Evolutionary conservation across 2,888 invertebrate species (phyloP).

Genomic region (Chrysolina haemoptera): DNA sequence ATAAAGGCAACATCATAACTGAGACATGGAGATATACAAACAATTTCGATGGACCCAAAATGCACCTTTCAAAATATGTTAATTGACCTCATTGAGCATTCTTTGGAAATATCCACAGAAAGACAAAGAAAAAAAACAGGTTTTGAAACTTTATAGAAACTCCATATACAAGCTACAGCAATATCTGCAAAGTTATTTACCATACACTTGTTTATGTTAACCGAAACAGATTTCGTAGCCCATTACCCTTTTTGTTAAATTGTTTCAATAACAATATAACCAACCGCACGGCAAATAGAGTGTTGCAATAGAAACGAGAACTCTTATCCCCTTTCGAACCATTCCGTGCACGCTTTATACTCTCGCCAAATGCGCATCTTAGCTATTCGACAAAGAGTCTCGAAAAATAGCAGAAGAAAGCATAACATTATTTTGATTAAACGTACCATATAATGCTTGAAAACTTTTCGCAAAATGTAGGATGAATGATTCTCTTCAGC

Average conservation of each 20-base stretch:
- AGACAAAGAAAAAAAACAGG: too few relatives aligned
- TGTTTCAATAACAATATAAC: constrained; percentile 41
- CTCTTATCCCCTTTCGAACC: constrained; percentile 39
- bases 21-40: too few relatives aligned
- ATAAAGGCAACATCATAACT: too few relatives aligned
- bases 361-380: constrained; percentile 33
- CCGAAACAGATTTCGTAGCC: too few relatives aligned
- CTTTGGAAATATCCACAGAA: too few relatives aligned
- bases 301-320: constrained; percentile 43
- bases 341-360: constrained; percentile 39
- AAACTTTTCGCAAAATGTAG: constrained; percentile 32
- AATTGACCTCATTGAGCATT: too few relatives aligned
- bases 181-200: too few relatives aligned
- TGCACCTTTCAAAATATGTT: too few relatives aligned
- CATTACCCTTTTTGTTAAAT: constrained; percentile 28
- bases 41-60: too few relatives aligned
- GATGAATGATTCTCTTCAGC: constrained; percentile 28
- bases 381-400: constrained; percentile 35
- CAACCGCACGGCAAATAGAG: constrained; percentile 40
- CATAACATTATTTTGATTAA: constrained; percentile 42
- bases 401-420: constrained; percentile 3
- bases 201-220: too few relatives aligned
- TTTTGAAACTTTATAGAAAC: too few relatives aligned
- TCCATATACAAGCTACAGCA: too few relatives aligned
- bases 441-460: constrained; percentile 33